phyloP scores from a whole-genome alignment of 2,797 vertebrate species.

The Varecia variegata region DNA sequence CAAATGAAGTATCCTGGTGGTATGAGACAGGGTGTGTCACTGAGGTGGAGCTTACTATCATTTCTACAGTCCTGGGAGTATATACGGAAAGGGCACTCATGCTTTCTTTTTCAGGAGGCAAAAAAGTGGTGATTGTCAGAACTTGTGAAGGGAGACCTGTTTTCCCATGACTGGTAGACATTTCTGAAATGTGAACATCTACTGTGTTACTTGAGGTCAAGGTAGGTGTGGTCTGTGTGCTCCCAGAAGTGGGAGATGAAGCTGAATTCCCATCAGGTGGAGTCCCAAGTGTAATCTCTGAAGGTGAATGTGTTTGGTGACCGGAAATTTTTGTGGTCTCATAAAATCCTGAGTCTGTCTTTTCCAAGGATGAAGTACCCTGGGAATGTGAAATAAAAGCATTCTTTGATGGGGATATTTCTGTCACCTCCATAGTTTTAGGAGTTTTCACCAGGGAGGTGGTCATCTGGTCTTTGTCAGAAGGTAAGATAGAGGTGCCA shows the following conservation, averaged over 20 bases:
- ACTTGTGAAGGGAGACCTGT: background rate
- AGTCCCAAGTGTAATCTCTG: background rate
- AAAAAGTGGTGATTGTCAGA: conserved; percentile 12
- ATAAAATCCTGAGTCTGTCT: conserved; percentile 22
- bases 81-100: background rate
- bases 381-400: conserved; percentile 30
- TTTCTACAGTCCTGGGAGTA: conserved; percentile 11
- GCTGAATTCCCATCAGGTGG: background rate
- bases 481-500: background rate
- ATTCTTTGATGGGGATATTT: conserved; percentile 6
- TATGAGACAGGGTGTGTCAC: background rate
- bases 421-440: background rate
- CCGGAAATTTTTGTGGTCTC: conserved; percentile 25
- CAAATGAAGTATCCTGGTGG: background rate
- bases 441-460: background rate
- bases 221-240: background rate
- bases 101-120: conserved; percentile 39
- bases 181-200: conserved; percentile 47
- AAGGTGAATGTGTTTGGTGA: conserved; percentile 36
- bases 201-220: background rate
- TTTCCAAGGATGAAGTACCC: conserved; percentile 11
- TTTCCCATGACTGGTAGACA: background rate
- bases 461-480: conserved; percentile 18
- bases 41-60: conserved; percentile 3
- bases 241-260: background rate